Percentiles rank a stretch among this genome's conserved stretches.
Evolutionary conservation across 1,140 invertebrate genomes (phyloP).

Genomic region (Halesus radiatus): DNA sequence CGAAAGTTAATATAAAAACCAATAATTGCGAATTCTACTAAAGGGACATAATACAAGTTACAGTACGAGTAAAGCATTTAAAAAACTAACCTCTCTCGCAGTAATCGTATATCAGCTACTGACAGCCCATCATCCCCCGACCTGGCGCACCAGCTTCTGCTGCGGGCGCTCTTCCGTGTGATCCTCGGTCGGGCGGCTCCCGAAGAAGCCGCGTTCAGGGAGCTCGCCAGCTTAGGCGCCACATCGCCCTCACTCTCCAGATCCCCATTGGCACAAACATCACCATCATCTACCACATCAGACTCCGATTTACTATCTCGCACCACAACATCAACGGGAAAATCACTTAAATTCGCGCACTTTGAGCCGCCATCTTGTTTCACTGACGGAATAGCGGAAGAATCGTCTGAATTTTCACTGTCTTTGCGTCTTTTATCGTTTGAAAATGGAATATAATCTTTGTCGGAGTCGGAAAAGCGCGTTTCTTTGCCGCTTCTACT

Average conservation of each 20-base stretch:
- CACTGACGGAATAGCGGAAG: not conserved
- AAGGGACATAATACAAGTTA: no score
- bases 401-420: not conserved
- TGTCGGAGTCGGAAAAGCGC: no score
- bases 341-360: slow-evolving; percentile 2
- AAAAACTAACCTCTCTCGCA: slow-evolving; percentile 51
- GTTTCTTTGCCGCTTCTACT: not conserved
- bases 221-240: not conserved
- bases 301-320: slow-evolving; percentile 17
- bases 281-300: slow-evolving; percentile 1
- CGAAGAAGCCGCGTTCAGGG: slow-evolving; percentile 12
- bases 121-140: slow-evolving; percentile 40
- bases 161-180: slow-evolving; percentile 35
- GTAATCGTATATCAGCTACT: slow-evolving; percentile 42
- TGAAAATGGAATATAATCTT: no score
- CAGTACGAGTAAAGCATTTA: no score
- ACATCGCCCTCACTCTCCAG: not conserved
- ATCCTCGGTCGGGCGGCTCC: not conserved
- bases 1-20: no score
- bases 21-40: no score
- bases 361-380: not conserved
- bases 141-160: slow-evolving; percentile 52
- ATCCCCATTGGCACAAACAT: not conserved
- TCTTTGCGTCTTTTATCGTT: no score
- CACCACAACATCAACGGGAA: slow-evolving; percentile 21